Percentiles rank a stretch among this genome's conserved stretches.
These are phyloP conservation scores for Drosophila suzukii DNA, from an alignment of 1,140 invertebrate species.

Conservation along the genomic window DNA sequence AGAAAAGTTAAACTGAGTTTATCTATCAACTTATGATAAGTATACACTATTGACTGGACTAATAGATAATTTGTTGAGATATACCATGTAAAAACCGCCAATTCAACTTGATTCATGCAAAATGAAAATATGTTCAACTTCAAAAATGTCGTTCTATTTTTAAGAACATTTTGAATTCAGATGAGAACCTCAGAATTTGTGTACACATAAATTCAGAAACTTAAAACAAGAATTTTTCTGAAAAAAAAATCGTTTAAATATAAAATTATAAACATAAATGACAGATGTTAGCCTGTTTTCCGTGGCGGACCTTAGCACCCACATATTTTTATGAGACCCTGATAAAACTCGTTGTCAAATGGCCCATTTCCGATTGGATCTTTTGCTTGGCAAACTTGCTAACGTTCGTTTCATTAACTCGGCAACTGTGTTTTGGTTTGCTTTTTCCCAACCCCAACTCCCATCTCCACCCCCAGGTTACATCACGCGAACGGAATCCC, in stretches of 20 bases:
- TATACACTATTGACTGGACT: no score
- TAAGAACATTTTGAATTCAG: no score
- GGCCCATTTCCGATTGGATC: slow-evolving; percentile 18
- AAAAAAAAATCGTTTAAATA: neutral
- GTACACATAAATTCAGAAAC: no score
- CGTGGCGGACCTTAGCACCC: neutral
- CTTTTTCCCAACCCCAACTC: neutral
- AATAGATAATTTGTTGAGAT: no score
- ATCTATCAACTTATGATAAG: no score
- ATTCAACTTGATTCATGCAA: no score
- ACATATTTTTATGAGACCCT: neutral
- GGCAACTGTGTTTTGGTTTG: slow-evolving; percentile 11
- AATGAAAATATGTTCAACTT: no score
- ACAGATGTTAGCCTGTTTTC: neutral
- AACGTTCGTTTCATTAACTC: slow-evolving; percentile 15
- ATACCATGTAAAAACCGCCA: no score
- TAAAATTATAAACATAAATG: neutral
- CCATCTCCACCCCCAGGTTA: slow-evolving; percentile 81
- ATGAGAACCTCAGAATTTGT: no score
- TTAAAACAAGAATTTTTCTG: neutral
- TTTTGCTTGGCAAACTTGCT: slow-evolving; percentile 10
- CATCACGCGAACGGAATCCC: slow-evolving; percentile 95
- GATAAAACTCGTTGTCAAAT: slow-evolving; percentile 33
- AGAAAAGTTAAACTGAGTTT: no score
- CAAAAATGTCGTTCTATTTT: no score